phyloP scores from a whole-genome alignment of 2,888 invertebrate species.

The Antheraea assamensis region DNA sequence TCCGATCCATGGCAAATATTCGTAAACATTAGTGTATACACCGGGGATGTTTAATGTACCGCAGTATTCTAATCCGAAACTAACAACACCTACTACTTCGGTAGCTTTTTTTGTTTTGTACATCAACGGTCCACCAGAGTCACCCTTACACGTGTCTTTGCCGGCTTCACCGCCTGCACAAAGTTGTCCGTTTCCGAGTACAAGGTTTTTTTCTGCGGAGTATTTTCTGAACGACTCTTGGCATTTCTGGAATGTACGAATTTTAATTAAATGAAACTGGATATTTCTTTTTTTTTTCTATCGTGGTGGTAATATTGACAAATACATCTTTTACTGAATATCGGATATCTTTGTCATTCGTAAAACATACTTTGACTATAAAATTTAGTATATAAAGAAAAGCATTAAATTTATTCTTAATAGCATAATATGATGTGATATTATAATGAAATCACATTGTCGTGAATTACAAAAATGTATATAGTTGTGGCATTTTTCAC shows the following conservation, averaged over 20 bases:
- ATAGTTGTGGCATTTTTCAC: too few relatives aligned
- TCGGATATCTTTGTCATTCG: too few relatives aligned
- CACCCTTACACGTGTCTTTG: slow-evolving; percentile 84
- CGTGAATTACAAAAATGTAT: too few relatives aligned
- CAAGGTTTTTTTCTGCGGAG: background rate
- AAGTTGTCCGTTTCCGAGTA: slow-evolving; percentile 66
- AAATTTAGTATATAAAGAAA: too few relatives aligned
- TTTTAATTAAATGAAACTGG: too few relatives aligned
- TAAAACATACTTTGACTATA: too few relatives aligned
- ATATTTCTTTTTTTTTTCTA: too few relatives aligned
- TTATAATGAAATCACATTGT: too few relatives aligned
- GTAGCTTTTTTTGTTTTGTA: slow-evolving; percentile 45
- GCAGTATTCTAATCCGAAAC: slow-evolving; percentile 84
- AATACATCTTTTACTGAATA: too few relatives aligned
- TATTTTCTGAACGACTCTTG: slow-evolving; percentile 30
- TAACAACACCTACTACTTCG: slow-evolving; percentile 80
- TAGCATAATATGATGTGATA: too few relatives aligned
- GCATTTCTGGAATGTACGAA: slow-evolving; percentile 44
- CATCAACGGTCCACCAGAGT: slow-evolving; percentile 86
- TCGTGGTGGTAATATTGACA: too few relatives aligned
- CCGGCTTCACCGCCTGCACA: slow-evolving; percentile 83
- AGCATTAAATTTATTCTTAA: too few relatives aligned
- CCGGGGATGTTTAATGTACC: slow-evolving; percentile 83
- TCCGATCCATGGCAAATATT: slow-evolving; percentile 83
- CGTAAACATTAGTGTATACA: slow-evolving; percentile 83